Evolutionary conservation across 1,140 invertebrate genomes (phyloP).

Genomic region (Drosophila elegans): DNA sequence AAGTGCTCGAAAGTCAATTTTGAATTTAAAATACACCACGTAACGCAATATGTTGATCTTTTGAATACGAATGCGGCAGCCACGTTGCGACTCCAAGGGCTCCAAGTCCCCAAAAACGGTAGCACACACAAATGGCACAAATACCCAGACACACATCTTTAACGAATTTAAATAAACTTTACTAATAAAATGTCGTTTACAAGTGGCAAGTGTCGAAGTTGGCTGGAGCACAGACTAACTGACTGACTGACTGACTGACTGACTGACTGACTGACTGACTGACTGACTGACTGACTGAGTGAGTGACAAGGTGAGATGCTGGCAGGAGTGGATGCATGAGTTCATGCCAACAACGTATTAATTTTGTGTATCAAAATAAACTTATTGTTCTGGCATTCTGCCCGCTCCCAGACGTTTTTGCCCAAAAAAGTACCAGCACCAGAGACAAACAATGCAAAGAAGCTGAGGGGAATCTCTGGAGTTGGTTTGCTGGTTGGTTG

Average conservation of each 20-base stretch:
- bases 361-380: slow-evolving; percentile 83
- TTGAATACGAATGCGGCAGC: slow-evolving; percentile 81
- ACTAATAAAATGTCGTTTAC: slow-evolving; percentile 83
- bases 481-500: slow-evolving; percentile 4
- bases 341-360: slow-evolving; percentile 81
- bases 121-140: slow-evolving; percentile 54
- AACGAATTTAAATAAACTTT: slow-evolving; percentile 83
- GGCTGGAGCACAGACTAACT: slow-evolving; percentile 9
- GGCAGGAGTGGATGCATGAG: slow-evolving; percentile 56
- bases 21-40: slow-evolving; percentile 83
- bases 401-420: not conserved
- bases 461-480: slow-evolving; percentile 26
- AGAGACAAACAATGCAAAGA: slow-evolving; percentile 43
- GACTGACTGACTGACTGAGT: slow-evolving; percentile 35
- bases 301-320: slow-evolving; percentile 24
- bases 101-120: slow-evolving; percentile 28
- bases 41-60: slow-evolving; percentile 83
- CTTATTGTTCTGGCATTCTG: slow-evolving; percentile 70
- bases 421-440: slow-evolving; percentile 15
- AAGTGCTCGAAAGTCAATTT: slow-evolving; percentile 83
- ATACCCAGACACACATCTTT: slow-evolving; percentile 43
- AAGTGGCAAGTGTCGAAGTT: slow-evolving; percentile 79
- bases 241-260: slow-evolving; percentile 13
- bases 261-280: slow-evolving; percentile 11
- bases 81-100: slow-evolving; percentile 11